Conservation (phyloP, 2,797 vertebrate species). For the Poliocrania exsul region DNA sequence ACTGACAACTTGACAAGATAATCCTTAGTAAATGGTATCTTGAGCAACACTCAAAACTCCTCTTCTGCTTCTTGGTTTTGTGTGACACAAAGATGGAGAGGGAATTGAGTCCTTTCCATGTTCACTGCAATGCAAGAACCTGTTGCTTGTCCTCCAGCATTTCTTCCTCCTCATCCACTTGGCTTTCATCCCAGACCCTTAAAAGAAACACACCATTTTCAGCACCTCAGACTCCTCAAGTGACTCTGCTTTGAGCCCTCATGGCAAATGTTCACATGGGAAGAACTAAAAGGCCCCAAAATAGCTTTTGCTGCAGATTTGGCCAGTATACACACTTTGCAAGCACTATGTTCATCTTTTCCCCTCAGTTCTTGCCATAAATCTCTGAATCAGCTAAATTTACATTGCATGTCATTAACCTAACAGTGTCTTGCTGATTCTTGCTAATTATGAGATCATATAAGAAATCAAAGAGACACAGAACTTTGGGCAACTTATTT, state of each 20-base stretch:
- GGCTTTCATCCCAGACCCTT: conserved; percentile 63
- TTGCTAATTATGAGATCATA: background rate
- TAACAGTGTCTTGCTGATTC: background rate
- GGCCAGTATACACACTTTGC: background rate
- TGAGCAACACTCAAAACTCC: background rate
- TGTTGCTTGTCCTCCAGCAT: conserved; percentile 74
- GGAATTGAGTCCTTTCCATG: background rate
- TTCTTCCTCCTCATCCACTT: conserved; percentile 75
- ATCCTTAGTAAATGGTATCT: background rate
- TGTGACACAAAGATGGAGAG: background rate
- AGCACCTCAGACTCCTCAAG: background rate
- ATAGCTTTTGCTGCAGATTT: background rate
- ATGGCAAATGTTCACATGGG: background rate
- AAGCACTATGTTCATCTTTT: background rate
- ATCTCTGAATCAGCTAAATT: background rate
- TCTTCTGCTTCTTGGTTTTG: background rate
- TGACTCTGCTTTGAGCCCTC: background rate
- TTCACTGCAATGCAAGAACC: conserved; percentile 75
- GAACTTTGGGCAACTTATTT: background rate
- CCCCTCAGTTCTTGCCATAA: background rate
- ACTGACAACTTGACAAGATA: conserved; percentile 48
- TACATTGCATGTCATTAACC: background rate
- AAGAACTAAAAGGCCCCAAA: background rate
- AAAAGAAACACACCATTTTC: conserved; percentile 31
- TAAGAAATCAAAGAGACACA: background rate